Percentiles rank a stretch among this genome's conserved stretches.
Conservation (phyloP, 1,140 invertebrate genomes). For the Drosophila athabasca region DNA sequence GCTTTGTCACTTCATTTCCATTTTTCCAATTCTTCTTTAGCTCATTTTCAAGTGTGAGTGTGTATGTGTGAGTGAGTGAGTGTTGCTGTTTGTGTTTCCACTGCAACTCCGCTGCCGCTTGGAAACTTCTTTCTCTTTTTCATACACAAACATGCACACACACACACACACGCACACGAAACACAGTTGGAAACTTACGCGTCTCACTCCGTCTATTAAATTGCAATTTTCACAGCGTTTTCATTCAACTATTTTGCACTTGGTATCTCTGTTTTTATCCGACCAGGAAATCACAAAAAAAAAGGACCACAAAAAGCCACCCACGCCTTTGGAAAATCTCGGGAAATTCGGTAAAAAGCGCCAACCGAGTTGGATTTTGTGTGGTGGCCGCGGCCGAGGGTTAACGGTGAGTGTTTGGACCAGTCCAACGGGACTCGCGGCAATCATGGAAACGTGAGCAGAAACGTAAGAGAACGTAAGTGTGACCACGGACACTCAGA, state of each 20-base stretch:
- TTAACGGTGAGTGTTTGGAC: too few relatives aligned
- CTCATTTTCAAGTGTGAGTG: conserved; percentile 25
- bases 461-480: too few relatives aligned
- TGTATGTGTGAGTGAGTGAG: conserved; percentile 13
- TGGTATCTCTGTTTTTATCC: conserved; percentile 10
- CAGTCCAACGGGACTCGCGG: too few relatives aligned
- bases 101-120: conserved; percentile 69
- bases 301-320: too few relatives aligned
- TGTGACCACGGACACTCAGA: too few relatives aligned
- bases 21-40: conserved; percentile 70
- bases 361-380: too few relatives aligned
- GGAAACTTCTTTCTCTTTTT: conserved; percentile 75
- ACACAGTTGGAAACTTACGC: conserved; percentile 56
- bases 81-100: conserved; percentile 65
- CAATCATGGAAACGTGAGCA: too few relatives aligned
- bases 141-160: conserved; percentile 35
- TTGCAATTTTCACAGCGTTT: conserved; percentile 32
- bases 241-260: conserved; percentile 45
- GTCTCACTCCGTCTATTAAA: conserved; percentile 29
- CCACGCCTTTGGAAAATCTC: too few relatives aligned
- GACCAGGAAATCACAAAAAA: too few relatives aligned
- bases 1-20: conserved; percentile 71
- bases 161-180: conserved; percentile 30
- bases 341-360: too few relatives aligned
- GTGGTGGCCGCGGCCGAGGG: too few relatives aligned